Base-by-base conservation (phyloP, 1,140 invertebrate species). In the Drosophila ohnishii region DNA sequence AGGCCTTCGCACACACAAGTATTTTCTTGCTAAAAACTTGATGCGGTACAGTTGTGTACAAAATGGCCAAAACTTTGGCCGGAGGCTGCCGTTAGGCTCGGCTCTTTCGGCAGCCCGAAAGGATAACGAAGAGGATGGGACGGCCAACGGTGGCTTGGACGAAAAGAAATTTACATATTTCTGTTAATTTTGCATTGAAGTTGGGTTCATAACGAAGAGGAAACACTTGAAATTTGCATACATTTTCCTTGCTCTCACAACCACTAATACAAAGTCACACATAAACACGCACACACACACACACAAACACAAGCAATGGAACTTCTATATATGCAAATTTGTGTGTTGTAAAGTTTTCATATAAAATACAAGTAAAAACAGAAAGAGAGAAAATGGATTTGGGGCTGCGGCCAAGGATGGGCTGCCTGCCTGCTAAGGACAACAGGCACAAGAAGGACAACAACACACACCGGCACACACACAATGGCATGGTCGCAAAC, bases 161-260 rank as follows among this genome's bases (percentile, higher is more conserved):
- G 83, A 70, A 87, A 83, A 78, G 80, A 78, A 90, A 90, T 90
- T 90, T 90, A 80, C 87, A 90, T 90, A 90, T 90, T 90, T 90
- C 82, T 90, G 86, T 90, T 90, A 90, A 90, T 90, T 90, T 90
- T 90, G 66, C 82, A 87, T 84, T 90, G 77, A 90, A 90, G 87
- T 90, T 90, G 80, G 83, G 87, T 90, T 90, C 80, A 90, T 90
- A 90, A 90, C 87, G 87, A 90, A 84, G 83, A 90, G 87, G 87
- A 90, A 90, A 90, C 82, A 90, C 87, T 90, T 90, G 83, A 86
- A 90, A 90, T 90, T 90, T 90, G 87, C 87, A 90, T 90, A 90
- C 71, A 90, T 90, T 88, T 88, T 76, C 77, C 63, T 69, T 70
- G 61, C 65, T 80, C 56, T 72, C 44, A 71, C 59, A 78, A 57